Evolutionary conservation across 2,888 invertebrate species (phyloP), one percentile per base, ranked within the genome.

Genomic region (Rugalucina vietnamica): DNA sequence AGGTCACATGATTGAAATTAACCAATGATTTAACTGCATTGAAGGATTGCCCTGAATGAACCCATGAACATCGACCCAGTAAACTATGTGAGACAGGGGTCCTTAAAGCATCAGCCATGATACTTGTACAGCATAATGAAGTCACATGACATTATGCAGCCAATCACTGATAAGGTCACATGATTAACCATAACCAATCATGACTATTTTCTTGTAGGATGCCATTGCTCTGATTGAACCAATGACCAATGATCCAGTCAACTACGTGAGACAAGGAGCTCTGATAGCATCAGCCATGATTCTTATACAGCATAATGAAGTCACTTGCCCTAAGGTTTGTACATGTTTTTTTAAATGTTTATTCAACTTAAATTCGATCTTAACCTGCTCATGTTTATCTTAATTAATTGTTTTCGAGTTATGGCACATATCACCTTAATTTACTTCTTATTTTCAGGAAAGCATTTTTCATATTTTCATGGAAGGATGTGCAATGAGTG

Each of bases 1-100:
- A n/a, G n/a, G n/a, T n/a, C n/a, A n/a, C n/a, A n/a, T n/a, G n/a
- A n/a, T n/a, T n/a, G n/a, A n/a, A n/a, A n/a, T n/a, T n/a, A n/a
- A n/a, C n/a, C n/a, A n/a, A n/a, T n/a, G n/a, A n/a, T n/a, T n/a
- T n/a, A n/a, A n/a, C n/a, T n/a, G n/a, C n/a, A n/a, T n/a, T n/a
- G n/a, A 95, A 99, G 99, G 0, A 98, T 99, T 84, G 97, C 97
- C 37, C 96, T 99, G 4, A 95, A 99, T 81, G 99, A 99, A 94
- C 99, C 99, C 0, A 98, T 99, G 98, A 98, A 98, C 39, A 99
- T 99, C 95, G 99, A 99, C 95, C 98, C 99, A 0, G 99, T 99
- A 12, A 99, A 99, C 95, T 99, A 99, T 95, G 99, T 99, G 0
- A 97, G 99, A 21, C 99, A 99, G 95, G 99, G 94, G 94, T 94